Conservation (phyloP, 2,888 invertebrate genomes). For the Tholera decimalis region DNA sequence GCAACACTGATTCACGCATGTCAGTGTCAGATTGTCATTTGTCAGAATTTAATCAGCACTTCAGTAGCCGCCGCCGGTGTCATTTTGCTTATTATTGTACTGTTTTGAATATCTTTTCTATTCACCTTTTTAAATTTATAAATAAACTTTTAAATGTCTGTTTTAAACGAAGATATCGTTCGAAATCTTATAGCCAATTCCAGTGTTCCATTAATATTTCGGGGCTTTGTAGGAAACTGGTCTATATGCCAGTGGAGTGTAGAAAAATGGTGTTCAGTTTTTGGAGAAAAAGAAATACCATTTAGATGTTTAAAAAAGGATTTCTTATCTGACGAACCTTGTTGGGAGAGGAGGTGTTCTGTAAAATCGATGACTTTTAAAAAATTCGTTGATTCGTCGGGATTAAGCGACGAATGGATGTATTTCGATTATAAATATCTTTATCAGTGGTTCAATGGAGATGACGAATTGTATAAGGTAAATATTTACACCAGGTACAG, state of each 20-base stretch:
- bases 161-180: conserved; percentile 75
- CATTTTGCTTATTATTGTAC: neutral
- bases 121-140: conserved; percentile 4
- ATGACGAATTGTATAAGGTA: conserved; percentile 92
- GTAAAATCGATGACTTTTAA: conserved; percentile 91
- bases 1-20: too few species aligned
- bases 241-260: conserved; percentile 91
- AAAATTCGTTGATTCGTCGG: conserved; percentile 90
- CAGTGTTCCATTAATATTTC: conserved; percentile 89
- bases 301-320: conserved; percentile 89
- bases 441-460: conserved; percentile 92
- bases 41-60: too few species aligned
- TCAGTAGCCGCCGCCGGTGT: conserved; percentile 13
- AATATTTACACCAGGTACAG: conserved; percentile 15
- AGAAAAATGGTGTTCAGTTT: conserved; percentile 91
- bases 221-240: conserved; percentile 90
- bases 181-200: conserved; percentile 74
- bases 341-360: conserved; percentile 95
- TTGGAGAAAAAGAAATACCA: conserved; percentile 90
- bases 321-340: conserved; percentile 91
- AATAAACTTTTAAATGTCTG: conserved; percentile 70
- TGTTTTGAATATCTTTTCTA: neutral
- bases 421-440: conserved; percentile 97
- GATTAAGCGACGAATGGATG: conserved; percentile 92
- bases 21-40: neutral